These are phyloP conservation scores for Lamellibrachia luymesi DNA, from an alignment of 1,140 invertebrate species.

Conservation along the genomic window DNA sequence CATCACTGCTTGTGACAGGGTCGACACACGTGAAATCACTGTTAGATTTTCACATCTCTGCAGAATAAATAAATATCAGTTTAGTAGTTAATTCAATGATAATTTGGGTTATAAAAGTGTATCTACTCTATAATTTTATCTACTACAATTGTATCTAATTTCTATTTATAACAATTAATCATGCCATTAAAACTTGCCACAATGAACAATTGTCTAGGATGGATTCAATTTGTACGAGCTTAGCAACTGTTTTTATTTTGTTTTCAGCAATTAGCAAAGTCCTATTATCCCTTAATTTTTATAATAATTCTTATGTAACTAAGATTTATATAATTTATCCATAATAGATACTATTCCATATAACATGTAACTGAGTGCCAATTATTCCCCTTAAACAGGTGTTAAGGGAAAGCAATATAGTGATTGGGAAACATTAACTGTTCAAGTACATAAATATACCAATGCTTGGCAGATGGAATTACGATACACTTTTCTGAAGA, in stretches of 20 bases:
- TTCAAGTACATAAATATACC: not conserved
- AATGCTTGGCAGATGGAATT: not conserved
- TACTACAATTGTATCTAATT: not conserved
- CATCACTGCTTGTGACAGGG: slow-evolving; percentile 66
- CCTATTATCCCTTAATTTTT: no score
- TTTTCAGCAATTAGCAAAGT: not conserved
- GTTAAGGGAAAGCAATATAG: not conserved
- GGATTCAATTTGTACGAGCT: not conserved
- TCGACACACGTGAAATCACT: slow-evolving; percentile 65
- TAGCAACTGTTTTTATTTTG: not conserved
- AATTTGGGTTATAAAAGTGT: not conserved
- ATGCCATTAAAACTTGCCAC: not conserved
- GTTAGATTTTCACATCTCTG: slow-evolving; percentile 68
- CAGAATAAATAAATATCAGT: slow-evolving; percentile 29
- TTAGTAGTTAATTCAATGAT: not conserved
- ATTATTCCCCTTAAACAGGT: no score
- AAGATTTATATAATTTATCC: not conserved
- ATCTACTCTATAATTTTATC: not conserved
- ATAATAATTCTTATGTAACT: no score
- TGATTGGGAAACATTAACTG: not conserved
- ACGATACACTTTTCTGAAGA: not conserved
- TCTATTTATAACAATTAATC: not conserved
- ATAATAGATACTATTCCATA: not conserved
- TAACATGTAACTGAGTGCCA: no score
- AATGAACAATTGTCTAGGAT: not conserved